Evolutionary conservation across 2,888 invertebrate species (phyloP).

Genomic region (Lycia hirtaria): DNA sequence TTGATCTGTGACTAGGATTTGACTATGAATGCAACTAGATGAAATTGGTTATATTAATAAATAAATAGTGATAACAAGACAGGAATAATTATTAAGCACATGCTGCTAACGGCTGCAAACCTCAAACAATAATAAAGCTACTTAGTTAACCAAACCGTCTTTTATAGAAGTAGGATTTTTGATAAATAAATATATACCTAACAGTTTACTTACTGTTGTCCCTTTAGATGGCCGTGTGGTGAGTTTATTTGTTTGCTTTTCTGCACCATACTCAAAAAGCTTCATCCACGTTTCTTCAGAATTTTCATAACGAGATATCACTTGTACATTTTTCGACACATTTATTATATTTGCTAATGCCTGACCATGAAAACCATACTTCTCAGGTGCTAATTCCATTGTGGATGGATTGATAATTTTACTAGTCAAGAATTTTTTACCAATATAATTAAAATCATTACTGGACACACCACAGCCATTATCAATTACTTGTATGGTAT

Average conservation of each 20-base stretch:
- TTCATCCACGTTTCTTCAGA: slow-evolving; percentile 84
- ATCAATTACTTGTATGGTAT: slow-evolving; percentile 90
- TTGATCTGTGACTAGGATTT: no score
- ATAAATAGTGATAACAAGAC: no score
- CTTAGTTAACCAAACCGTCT: no score
- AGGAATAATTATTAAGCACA: no score
- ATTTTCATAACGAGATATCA: slow-evolving; percentile 82
- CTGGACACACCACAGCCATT: slow-evolving; percentile 89
- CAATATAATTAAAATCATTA: slow-evolving; percentile 84
- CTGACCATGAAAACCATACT: slow-evolving; percentile 89
- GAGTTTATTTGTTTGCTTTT: slow-evolving; percentile 56
- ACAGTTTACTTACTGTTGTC: slow-evolving; percentile 84
- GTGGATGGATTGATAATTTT: slow-evolving; percentile 85
- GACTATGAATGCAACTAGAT: no score
- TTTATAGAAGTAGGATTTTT: neutral
- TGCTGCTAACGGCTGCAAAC: no score
- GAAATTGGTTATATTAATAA: no score
- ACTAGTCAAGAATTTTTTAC: slow-evolving; percentile 87
- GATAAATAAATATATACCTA: neutral
- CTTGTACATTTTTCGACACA: slow-evolving; percentile 83
- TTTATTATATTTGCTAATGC: slow-evolving; percentile 87
- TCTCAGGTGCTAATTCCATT: slow-evolving; percentile 78
- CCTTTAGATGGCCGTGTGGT: slow-evolving; percentile 87
- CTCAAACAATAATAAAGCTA: no score
- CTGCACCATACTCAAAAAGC: slow-evolving; percentile 80